phyloP scores from a whole-genome alignment of 2,797 vertebrate species.

The Spea hammondii region DNA sequence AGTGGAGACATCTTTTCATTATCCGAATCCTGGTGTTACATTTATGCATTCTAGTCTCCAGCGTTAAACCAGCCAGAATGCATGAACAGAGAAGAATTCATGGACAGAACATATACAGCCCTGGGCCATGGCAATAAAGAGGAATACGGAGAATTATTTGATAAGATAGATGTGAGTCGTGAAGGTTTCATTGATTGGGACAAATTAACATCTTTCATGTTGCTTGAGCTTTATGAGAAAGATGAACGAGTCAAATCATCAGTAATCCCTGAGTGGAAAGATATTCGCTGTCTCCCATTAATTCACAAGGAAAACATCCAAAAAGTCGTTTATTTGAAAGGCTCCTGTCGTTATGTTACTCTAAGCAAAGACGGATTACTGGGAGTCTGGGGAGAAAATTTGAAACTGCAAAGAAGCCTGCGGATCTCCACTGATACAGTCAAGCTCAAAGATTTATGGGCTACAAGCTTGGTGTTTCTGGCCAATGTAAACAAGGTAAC shows the following conservation, averaged over 20 bases:
- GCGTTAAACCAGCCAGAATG: conserved; percentile 52
- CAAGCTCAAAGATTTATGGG: conserved; percentile 78
- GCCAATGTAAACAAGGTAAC: conserved; percentile 79
- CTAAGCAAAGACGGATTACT: conserved; percentile 76
- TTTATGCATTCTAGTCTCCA: conserved; percentile 52
- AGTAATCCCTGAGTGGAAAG: conserved; percentile 69
- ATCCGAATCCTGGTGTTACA: not conserved
- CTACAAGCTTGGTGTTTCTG: conserved; percentile 75
- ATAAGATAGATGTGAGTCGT: conserved; percentile 70
- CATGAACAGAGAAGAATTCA: conserved; percentile 71
- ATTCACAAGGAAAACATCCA: conserved; percentile 77
- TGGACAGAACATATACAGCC: conserved; percentile 60
- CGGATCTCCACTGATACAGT: conserved; percentile 72
- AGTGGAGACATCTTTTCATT: too few species aligned
- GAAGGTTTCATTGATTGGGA: conserved; percentile 74
- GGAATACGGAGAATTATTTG: conserved; percentile 78
- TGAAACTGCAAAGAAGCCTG: conserved; percentile 69
- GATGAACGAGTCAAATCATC: conserved; percentile 66
- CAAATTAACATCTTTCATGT: conserved; percentile 75
- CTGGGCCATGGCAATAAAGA: conserved; percentile 68
- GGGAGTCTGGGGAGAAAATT: conserved; percentile 71
- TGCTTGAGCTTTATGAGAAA: conserved; percentile 74
- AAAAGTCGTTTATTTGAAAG: conserved; percentile 73
- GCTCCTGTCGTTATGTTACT: conserved; percentile 72
- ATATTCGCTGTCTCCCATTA: conserved; percentile 66